A percentile compares a stretch with the other conserved stretches of the same genome.
Evolutionary conservation across 2,797 vertebrate species (phyloP).

Genomic region (Anabas testudineus): DNA sequence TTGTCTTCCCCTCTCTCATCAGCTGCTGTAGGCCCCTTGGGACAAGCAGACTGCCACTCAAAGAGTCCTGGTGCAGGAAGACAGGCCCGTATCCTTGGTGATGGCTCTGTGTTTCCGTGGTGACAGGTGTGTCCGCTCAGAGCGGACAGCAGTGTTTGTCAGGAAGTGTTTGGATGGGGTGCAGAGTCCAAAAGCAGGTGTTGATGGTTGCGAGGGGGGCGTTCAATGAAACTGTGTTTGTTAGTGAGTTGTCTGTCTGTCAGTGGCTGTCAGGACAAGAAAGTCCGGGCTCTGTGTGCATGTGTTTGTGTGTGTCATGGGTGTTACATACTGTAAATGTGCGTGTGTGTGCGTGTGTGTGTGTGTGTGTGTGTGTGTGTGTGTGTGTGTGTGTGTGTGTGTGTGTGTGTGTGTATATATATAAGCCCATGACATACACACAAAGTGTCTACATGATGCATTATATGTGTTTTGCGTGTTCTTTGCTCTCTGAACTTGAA

Average conservation of each 20-base stretch:
- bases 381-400: conserved; percentile 8
- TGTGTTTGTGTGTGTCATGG: not conserved
- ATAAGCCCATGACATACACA: no score
- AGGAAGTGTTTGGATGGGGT: conserved; percentile 72
- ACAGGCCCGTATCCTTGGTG: conserved; percentile 74
- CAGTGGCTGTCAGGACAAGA: conserved; percentile 55
- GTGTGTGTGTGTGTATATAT: not conserved
- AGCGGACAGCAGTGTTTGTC: conserved; percentile 74
- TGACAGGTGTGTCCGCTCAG: conserved; percentile 81
- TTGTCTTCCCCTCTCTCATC: conserved; percentile 76
- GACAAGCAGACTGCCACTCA: conserved; percentile 68
- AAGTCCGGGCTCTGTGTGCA: not conserved
- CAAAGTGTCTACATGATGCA: not conserved
- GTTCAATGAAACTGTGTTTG: conserved; percentile 60
- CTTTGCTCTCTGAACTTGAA: not conserved
- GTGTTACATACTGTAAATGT: no score
- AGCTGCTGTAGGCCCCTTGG: conserved; percentile 69
- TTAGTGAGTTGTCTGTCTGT: conserved; percentile 62
- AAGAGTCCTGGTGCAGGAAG: conserved; percentile 65
- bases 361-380: not conserved
- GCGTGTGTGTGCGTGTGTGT: not conserved
- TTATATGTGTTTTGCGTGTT: not conserved
- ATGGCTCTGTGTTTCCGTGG: conserved; percentile 72
- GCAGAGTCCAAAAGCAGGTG: conserved; percentile 70
- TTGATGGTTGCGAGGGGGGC: conserved; percentile 66